Base-by-base conservation (phyloP, 1,140 invertebrate species). In the Cotesia typhae region DNA sequence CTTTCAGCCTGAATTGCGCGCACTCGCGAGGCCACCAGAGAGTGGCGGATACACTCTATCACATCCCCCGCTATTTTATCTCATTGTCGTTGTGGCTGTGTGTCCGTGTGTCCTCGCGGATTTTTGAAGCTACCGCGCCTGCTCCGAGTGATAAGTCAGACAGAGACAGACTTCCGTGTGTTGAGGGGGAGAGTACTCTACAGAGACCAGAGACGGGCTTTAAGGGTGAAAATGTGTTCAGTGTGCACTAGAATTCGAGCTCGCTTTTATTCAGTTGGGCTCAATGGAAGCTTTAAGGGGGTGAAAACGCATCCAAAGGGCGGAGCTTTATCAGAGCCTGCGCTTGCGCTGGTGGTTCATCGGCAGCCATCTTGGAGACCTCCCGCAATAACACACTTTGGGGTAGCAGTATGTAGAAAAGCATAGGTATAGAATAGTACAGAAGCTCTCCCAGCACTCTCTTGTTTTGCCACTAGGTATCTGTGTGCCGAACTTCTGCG, bases 311-410 rank as follows among this genome's bases (percentile, higher is more conserved):
- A 75, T 73, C 52, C 70, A 70, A 68, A 74, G 75, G 83, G 83
- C 81, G 81, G 83, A 77, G 82, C 71, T 52, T 67, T 51, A 47
- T 47, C 70, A 67, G 66, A 75, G n/a, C 65, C 61, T 52, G 78
- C 83, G 82, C 83, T 67, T 79, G 81, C 83, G 81, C 75, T 63
- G 68, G 69, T 38, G 57, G 76, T 61, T 66, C 52, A 78, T 78
- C 84, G 81, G 84, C 84, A 80, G 84, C 84, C 83, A 85, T 85
- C 82, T 84, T 85, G 80, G 74, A 66, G 72, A 67, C 74, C 76
- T 70, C 69, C 66, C 68, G 72, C 47, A 70, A 65, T 20, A 17
- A 9, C 57, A 20, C 57, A 59, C 57, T 59, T 52, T n/a, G n/a
- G 47, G 28, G 28, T 28, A 28, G 28, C 28, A 28, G 28, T 28